Evolutionary conservation across 1,140 invertebrate species (phyloP).

Genomic region (Propsilocerus akamusi): DNA sequence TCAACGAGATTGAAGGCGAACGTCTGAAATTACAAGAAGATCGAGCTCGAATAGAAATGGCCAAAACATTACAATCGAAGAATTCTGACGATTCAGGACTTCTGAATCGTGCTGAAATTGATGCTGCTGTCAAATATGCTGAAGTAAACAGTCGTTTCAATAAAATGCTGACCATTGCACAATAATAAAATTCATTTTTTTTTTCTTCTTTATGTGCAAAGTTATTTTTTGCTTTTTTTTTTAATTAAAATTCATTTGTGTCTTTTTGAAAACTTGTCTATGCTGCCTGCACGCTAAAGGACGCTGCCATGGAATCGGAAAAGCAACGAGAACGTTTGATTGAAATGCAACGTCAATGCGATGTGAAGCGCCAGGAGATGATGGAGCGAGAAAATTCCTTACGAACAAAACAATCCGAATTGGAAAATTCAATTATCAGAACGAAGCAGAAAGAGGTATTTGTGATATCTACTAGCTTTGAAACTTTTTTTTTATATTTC

Average conservation of each 20-base stretch:
- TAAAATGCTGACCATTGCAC: no score
- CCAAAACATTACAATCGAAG: slow-evolving; percentile 18
- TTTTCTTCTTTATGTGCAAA: neutral
- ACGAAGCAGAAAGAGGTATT: slow-evolving; percentile 16
- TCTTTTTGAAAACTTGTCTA: neutral
- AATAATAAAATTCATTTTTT: neutral
- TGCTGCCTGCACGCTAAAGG: slow-evolving; percentile 10
- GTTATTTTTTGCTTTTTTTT: neutral
- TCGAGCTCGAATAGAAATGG: slow-evolving; percentile 24
- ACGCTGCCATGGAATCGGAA: slow-evolving; percentile 26
- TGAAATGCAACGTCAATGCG: slow-evolving; percentile 23
- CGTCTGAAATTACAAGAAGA: slow-evolving; percentile 22
- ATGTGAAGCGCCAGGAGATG: slow-evolving; percentile 22
- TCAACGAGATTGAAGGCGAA: slow-evolving; percentile 26
- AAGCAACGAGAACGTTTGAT: slow-evolving; percentile 24
- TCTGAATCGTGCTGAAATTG: slow-evolving; percentile 25
- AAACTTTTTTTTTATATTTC: neutral
- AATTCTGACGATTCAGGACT: slow-evolving; percentile 17
- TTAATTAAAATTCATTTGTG: slow-evolving; percentile 1
- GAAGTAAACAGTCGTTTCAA: slow-evolving; percentile 9
- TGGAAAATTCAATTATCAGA: slow-evolving; percentile 13
- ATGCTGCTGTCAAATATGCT: slow-evolving; percentile 27
- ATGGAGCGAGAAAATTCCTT: slow-evolving; percentile 23
- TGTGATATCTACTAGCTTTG: slow-evolving; percentile 7
- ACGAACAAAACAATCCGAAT: slow-evolving; percentile 20